Evolutionary conservation across 2,797 vertebrate species (phyloP).

Genomic region (Smutsia gigantea): DNA sequence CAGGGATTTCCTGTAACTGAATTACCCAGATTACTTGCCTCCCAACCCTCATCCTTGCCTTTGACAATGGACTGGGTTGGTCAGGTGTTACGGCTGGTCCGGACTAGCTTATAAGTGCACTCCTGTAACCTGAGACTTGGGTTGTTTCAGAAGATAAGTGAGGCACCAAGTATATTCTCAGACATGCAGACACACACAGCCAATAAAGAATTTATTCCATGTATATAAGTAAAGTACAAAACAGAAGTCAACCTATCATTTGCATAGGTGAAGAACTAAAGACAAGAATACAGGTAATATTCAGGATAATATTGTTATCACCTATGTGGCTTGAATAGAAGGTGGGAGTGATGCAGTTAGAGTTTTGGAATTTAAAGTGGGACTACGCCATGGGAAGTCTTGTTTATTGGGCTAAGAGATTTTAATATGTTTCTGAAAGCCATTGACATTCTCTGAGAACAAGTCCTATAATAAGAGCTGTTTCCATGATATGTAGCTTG

Average conservation of each 20-base stretch:
- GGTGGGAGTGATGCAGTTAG: background rate
- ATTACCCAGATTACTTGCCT: background rate
- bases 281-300: background rate
- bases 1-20: background rate
- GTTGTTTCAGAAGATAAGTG: background rate
- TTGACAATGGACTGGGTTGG: background rate
- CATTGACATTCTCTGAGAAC: background rate
- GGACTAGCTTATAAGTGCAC: background rate
- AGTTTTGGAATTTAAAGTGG: background rate
- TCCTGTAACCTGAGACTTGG: background rate
- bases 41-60: background rate
- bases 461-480: background rate
- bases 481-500: background rate
- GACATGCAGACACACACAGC: background rate
- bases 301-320: background rate
- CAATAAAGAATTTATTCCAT: background rate
- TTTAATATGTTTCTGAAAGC: conserved; percentile 11
- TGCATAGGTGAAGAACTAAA: background rate
- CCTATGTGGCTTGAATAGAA: background rate
- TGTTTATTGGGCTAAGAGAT: background rate
- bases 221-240: background rate
- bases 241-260: background rate
- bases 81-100: background rate
- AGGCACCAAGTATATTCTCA: background rate
- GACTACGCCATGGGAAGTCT: background rate